Evolutionary conservation across 2,888 invertebrate species (phyloP).

Genomic region (Aproaerema taeniolella): DNA sequence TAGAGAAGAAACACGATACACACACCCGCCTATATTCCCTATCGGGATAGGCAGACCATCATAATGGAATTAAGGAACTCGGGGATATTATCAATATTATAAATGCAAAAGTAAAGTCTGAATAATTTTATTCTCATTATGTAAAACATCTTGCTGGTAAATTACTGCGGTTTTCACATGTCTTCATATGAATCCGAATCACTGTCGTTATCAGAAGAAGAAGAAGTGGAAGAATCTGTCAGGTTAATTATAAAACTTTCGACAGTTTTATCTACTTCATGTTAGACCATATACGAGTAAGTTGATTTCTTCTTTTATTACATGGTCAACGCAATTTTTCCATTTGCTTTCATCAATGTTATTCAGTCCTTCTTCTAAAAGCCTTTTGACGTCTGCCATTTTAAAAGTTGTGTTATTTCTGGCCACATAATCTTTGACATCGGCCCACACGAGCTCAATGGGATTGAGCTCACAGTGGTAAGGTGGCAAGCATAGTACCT

Average conservation of each 20-base stretch:
- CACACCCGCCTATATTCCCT: no score
- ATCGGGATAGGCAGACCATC: no score
- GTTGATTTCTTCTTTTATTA: neutral
- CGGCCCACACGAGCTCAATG: neutral
- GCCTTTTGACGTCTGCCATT: neutral
- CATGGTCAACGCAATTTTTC: neutral
- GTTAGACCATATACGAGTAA: neutral
- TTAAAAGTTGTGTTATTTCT: constrained; percentile 1
- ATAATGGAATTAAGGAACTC: no score
- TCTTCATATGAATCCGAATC: neutral
- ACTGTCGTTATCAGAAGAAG: neutral
- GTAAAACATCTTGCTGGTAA: no score
- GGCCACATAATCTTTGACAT: neutral
- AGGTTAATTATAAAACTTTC: neutral
- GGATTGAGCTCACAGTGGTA: no score
- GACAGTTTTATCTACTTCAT: neutral
- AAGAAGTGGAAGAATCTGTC: neutral
- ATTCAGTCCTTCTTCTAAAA: neutral
- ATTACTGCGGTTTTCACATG: no score
- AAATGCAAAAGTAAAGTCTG: no score
- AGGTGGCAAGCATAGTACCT: neutral
- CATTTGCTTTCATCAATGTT: neutral
- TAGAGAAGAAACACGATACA: no score
- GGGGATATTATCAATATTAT: no score
- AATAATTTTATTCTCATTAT: no score